These are phyloP conservation scores for Iphiclides podalirius DNA, from an alignment of 2,888 invertebrate species.

Conservation along the genomic window DNA sequence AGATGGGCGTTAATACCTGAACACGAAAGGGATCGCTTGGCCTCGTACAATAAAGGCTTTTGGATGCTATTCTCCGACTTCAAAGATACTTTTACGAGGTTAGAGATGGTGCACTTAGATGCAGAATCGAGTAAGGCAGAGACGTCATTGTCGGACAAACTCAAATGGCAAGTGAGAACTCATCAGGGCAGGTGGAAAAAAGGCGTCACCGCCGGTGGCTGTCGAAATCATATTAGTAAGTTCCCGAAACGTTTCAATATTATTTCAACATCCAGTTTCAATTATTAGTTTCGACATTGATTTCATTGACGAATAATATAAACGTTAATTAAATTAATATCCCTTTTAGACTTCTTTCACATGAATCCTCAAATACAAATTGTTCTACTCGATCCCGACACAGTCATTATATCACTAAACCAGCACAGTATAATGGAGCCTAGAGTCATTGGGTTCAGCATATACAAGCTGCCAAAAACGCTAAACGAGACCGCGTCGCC, in stretches of 20 bases:
- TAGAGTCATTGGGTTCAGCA: slow-evolving; percentile 94
- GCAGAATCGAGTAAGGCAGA: slow-evolving; percentile 93
- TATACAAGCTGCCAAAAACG: slow-evolving; percentile 86
- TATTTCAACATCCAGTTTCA: too few relatives aligned
- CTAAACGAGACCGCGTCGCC: slow-evolving; percentile 88
- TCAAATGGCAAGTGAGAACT: slow-evolving; percentile 92
- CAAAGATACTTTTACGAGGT: slow-evolving; percentile 87
- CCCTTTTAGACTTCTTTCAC: slow-evolving; percentile 94
- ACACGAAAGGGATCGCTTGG: slow-evolving; percentile 86
- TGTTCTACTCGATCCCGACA: slow-evolving; percentile 82
- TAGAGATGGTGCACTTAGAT: slow-evolving; percentile 93
- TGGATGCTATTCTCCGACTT: slow-evolving; percentile 93
- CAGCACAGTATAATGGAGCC: slow-evolving; percentile 96
- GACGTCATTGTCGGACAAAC: slow-evolving; percentile 86
- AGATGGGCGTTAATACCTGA: slow-evolving; percentile 88
- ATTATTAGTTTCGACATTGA: too few relatives aligned
- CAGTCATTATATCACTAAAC: slow-evolving; percentile 89
- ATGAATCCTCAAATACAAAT: slow-evolving; percentile 95
- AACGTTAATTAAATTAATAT: too few relatives aligned
- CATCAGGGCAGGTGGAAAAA: slow-evolving; percentile 92
- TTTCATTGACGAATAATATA: too few relatives aligned
- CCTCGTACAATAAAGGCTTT: slow-evolving; percentile 85
- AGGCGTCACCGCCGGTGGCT: slow-evolving; percentile 94
- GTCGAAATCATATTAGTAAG: slow-evolving; percentile 89
- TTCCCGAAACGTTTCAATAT: slow-evolving; percentile 27